Base-by-base conservation (phyloP, 92 coral and sea anemone genomes). In the Virgularia gustaviana region DNA sequence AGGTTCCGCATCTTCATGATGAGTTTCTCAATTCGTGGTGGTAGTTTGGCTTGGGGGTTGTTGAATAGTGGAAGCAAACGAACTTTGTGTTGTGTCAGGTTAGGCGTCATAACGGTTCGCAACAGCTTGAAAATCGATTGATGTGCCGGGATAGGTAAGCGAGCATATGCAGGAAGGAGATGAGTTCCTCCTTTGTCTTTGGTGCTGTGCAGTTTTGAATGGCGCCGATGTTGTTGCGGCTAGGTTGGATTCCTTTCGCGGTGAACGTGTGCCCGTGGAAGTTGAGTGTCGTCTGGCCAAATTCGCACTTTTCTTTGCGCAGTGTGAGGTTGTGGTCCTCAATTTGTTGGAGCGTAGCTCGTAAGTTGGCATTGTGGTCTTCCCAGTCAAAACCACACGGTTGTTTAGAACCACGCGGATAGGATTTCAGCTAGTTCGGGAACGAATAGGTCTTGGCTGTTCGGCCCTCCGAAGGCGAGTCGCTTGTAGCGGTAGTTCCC, bases 381-480 rank as follows among this genome's bases (percentile, higher is more conserved):
- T 76, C 49, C 71, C 64, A 35, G 82, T 81, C 77, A n/a, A n/a
- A n/a, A n/a, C n/a, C n/a, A n/a, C 87, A 12, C 83, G 39, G 79
- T 78, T 61, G 83, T 83, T 83, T 9, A 83, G 83, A 15, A 78
- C 79, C 16, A 39, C 3, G 73, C 83, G 20, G 88, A 84, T 0
- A 74, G 22, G 24, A 84, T 67, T 49, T 31, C 47, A 27, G 66
- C 24, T 32, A 84, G 79, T 41, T 79, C 78, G 18, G 82, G 58
- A 35, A 73, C 88, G n/a, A 84, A 84, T 29, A 79, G 76, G 12
- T 84, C 88, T 43, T 84, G 88, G 70, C 87, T 78, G 71, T 78
- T 83, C 5, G 78, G 9, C 16, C 87, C 59, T n/a, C 84, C 83
- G 41, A 83, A 78, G 10, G 83, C 83, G 2, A 82, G 35, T 0